Conservation (phyloP, 2,113 vertebrate genomes). For the Formicarius rufipectus region DNA sequence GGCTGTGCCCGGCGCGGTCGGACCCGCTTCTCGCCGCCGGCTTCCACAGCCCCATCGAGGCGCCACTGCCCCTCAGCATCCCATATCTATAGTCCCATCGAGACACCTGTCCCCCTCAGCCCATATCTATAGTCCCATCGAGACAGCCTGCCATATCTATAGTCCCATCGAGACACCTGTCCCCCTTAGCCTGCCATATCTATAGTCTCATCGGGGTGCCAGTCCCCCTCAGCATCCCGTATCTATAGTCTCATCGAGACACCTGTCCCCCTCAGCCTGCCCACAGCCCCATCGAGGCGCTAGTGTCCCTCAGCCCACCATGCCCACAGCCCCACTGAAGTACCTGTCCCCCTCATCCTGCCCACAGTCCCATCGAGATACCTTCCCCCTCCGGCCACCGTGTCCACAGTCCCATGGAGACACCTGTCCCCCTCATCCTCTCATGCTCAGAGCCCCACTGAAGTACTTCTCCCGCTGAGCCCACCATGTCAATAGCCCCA, state of each 20-base stretch:
- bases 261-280: neutral
- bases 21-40: accelerated
- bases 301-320: no score
- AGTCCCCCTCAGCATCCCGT: neutral
- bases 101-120: neutral
- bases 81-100: no score
- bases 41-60: neutral
- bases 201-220: neutral
- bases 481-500: no score
- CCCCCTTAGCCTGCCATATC: neutral
- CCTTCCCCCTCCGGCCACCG: no score
- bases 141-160: neutral
- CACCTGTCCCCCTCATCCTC: neutral
- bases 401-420: neutral
- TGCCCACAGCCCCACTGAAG: neutral
- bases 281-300: neutral
- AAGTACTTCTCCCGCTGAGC: no score
- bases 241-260: neutral
- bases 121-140: no score
- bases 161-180: neutral
- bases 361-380: no score
- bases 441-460: neutral
- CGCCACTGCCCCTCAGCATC: no score
- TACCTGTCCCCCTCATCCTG: neutral
- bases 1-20: accelerated